Evolutionary conservation across 2,888 invertebrate genomes (phyloP).

Genomic region (Hirtodrosophila alboralis): DNA sequence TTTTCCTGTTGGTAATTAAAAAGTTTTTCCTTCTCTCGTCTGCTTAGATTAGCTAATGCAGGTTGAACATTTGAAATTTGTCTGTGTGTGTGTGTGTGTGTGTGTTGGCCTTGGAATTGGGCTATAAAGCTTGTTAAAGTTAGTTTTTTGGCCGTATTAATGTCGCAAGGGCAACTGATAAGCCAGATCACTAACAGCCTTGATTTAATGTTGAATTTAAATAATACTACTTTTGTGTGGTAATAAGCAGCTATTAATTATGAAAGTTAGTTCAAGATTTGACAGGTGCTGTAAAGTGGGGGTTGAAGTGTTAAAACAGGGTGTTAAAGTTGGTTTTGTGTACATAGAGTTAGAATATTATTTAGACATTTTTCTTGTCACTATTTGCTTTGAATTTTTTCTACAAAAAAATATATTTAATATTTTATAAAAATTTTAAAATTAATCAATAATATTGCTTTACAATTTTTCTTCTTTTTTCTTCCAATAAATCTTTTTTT

Average conservation of each 20-base stretch:
- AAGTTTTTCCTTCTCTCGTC: conserved; percentile 60
- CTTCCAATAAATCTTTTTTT: conserved; percentile 13
- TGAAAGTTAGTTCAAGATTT: conserved; percentile 9
- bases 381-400: too few relatives aligned
- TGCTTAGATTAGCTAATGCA: conserved; percentile 70
- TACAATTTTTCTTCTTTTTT: too few relatives aligned
- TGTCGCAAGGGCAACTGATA: conserved; percentile 36
- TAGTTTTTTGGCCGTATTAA: conserved; percentile 33
- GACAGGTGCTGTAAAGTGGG: not conserved
- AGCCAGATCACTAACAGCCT: conserved; percentile 16
- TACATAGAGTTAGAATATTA: too few relatives aligned
- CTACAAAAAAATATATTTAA: too few relatives aligned
- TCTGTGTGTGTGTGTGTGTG: conserved; percentile 5
- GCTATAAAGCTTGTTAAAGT: conserved; percentile 39
- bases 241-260: conserved; percentile 29
- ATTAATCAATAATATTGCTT: not conserved
- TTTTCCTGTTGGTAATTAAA: conserved; percentile 77
- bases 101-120: conserved; percentile 44
- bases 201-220: conserved; percentile 13
- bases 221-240: conserved; percentile 17
- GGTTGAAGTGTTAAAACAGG: too few relatives aligned
- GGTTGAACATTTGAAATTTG: conserved; percentile 28
- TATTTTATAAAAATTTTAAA: too few relatives aligned
- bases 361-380: too few relatives aligned
- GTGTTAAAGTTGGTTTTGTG: not conserved